Percentiles rank a stretch among this genome's conserved stretches.
Evolutionary conservation across 2,113 vertebrate species (phyloP).

Genomic region (Pelobates fuscus): DNA sequence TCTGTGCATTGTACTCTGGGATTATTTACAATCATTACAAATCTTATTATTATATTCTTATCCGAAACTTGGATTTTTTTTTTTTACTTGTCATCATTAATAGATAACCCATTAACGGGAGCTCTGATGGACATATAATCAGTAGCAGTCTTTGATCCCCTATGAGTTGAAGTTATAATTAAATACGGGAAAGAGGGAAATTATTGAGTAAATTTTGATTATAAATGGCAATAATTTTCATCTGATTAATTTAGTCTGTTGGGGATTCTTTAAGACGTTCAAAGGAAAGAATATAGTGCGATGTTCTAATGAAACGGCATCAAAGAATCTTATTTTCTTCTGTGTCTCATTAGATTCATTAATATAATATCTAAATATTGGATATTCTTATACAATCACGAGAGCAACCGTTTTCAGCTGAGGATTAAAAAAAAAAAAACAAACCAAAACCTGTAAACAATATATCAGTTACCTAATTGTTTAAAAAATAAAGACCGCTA

Average conservation of each 20-base stretch:
- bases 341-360: conserved; percentile 26
- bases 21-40: conserved; percentile 14
- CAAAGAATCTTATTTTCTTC: conserved; percentile 30
- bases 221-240: conserved; percentile 49
- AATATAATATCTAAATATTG: conserved; percentile 37
- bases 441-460: neutral
- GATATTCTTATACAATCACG: conserved; percentile 13
- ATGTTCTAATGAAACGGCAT: conserved; percentile 38
- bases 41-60: neutral
- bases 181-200: conserved; percentile 43
- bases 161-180: conserved; percentile 38
- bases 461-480: too few relatives aligned
- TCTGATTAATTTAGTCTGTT: conserved; percentile 37
- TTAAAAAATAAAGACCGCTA: too few relatives aligned
- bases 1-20: neutral
- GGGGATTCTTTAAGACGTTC: conserved; percentile 38
- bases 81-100: conserved; percentile 12
- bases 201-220: conserved; percentile 48
- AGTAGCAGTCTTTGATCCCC: conserved; percentile 42
- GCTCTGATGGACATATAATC: conserved; percentile 34
- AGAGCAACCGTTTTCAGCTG: neutral
- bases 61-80: conserved; percentile 2
- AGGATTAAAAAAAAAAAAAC: neutral
- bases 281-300: conserved; percentile 17
- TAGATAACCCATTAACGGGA: conserved; percentile 17